Conservation (phyloP, 2,888 invertebrate genomes). For the Diplazon laetatorius region DNA sequence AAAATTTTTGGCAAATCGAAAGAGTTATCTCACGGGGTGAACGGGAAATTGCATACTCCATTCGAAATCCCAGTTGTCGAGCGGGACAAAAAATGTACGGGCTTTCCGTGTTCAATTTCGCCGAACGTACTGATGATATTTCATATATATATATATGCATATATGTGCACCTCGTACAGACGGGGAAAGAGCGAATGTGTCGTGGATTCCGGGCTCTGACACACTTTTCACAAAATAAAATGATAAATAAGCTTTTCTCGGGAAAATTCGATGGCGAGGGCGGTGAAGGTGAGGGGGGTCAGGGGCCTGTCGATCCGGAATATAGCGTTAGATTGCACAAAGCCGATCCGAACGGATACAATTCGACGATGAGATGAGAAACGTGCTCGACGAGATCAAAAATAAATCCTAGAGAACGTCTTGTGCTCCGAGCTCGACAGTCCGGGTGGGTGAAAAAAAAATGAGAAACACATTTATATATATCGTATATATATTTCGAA, state of each 20-base stretch:
- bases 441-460: background rate
- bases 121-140: background rate
- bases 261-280: background rate
- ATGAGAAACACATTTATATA: no score
- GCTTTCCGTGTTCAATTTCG: constrained; percentile 18
- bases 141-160: no score
- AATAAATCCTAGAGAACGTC: constrained; percentile 45
- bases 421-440: background rate
- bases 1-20: constrained; percentile 35
- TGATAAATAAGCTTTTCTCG: constrained; percentile 23
- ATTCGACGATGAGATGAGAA: constrained; percentile 33
- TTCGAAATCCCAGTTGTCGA: constrained; percentile 15
- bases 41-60: constrained; percentile 26
- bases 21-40: constrained; percentile 31
- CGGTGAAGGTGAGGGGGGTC: no score
- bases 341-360: constrained; percentile 20
- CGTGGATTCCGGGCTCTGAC: background rate
- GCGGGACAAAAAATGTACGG: constrained; percentile 7
- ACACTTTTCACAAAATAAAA: constrained; percentile 23
- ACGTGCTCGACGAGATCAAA: constrained; percentile 33
- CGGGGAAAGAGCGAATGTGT: background rate
- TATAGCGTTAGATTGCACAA: constrained; percentile 30
- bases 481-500: no score
- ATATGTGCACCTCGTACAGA: no score
- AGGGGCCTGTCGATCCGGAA: constrained; percentile 39